Conservation (phyloP, 2,113 vertebrate species). For the Zosterops lateralis region DNA sequence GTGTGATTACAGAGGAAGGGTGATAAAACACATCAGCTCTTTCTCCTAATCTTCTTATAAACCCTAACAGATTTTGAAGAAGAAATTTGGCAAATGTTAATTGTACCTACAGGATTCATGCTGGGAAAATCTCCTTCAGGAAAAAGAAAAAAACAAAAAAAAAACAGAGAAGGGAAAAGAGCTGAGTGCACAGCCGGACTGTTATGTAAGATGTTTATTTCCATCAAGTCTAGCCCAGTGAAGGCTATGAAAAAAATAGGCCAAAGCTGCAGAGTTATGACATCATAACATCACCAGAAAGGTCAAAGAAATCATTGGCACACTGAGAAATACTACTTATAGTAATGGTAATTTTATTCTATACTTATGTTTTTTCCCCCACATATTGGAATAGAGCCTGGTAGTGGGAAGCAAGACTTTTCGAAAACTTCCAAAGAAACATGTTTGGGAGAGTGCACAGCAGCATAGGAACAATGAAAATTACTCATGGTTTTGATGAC, state of each 20-base stretch:
- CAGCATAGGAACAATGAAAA: neutral
- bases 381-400: neutral
- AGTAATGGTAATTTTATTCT: neutral
- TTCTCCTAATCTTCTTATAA: constrained; percentile 66
- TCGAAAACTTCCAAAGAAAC: neutral
- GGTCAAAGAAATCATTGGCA: constrained; percentile 21
- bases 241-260: constrained; percentile 71
- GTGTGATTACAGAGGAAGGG: constrained; percentile 36
- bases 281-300: constrained; percentile 48
- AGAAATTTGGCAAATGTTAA: constrained; percentile 70
- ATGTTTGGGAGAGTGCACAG: neutral
- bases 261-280: constrained; percentile 61
- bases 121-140: constrained; percentile 70
- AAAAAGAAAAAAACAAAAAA: neutral
- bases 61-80: constrained; percentile 66
- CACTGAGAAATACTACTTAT: neutral
- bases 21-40: constrained; percentile 25
- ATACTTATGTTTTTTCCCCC: neutral
- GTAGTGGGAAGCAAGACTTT: neutral
- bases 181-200: constrained; percentile 64
- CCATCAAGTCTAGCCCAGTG: constrained; percentile 53
- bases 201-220: constrained; percentile 82
- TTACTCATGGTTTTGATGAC: neutral
- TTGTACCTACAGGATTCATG: constrained; percentile 65
- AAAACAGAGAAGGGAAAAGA: neutral